Conservation (phyloP, 64 coral and sea anemone species). For the Pocillopora verrucosa region DNA sequence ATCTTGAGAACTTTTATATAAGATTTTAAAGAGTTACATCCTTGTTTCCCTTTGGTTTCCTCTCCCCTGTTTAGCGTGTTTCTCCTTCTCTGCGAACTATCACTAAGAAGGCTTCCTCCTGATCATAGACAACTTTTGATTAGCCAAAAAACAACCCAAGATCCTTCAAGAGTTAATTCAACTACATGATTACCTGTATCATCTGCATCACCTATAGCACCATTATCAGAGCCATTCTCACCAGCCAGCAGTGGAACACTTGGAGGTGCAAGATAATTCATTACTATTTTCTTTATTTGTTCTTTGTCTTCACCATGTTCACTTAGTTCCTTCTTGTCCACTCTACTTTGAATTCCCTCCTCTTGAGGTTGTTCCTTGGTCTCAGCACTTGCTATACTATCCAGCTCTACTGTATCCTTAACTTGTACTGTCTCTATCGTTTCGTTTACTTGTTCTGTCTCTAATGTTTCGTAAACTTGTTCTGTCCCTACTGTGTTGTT, state of each 20-base stretch:
- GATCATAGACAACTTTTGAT: too few species aligned
- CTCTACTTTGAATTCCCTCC: not conserved
- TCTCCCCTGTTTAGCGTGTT: too few species aligned
- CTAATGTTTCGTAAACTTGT: not conserved
- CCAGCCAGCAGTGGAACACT: not conserved
- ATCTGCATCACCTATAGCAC: constrained; percentile 5
- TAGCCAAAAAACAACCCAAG: too few species aligned
- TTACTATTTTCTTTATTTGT: not conserved
- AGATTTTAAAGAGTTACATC: too few species aligned
- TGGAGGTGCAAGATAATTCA: constrained; percentile 6
- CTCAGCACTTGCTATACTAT: not conserved
- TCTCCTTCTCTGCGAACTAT: too few species aligned
- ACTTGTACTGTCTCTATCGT: not conserved
- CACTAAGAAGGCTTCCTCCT: too few species aligned
- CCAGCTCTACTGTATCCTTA: too few species aligned
- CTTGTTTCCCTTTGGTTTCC: too few species aligned
- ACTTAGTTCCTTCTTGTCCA: not conserved
- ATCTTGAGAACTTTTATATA: too few species aligned
- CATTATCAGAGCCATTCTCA: constrained; percentile 22
- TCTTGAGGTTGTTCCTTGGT: not conserved
- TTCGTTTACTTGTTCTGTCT: not conserved
- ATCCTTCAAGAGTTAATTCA: too few species aligned
- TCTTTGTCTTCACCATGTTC: not conserved
- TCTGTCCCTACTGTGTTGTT: not conserved
- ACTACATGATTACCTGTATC: constrained; percentile 15